Percentiles rank a stretch among this genome's conserved stretches.
phyloP scores from a whole-genome alignment of 2,888 invertebrate genomes.

The Stenodera caucasica region DNA sequence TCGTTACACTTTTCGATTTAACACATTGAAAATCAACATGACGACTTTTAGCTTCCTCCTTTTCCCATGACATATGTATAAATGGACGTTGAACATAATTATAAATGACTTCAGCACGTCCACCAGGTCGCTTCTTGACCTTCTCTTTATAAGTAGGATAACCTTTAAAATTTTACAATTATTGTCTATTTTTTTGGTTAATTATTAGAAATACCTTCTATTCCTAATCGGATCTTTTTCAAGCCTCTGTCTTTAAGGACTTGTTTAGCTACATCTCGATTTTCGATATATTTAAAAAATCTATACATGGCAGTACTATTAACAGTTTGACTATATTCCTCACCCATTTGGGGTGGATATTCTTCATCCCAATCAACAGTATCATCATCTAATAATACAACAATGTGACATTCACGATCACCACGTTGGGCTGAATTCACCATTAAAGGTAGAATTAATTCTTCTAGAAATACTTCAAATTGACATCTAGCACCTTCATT shows the following conservation, averaged over 20 bases:
- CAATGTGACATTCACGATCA: slow-evolving; percentile 97
- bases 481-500: slow-evolving; percentile 99
- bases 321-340: slow-evolving; percentile 97
- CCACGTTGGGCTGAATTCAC: slow-evolving; percentile 91
- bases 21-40: slow-evolving; percentile 99
- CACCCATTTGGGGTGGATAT: slow-evolving; percentile 99
- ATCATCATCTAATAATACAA: slow-evolving; percentile 94
- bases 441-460: slow-evolving; percentile 94
- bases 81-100: slow-evolving; percentile 99
- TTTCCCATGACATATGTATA: slow-evolving; percentile 99
- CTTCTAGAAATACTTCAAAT: slow-evolving; percentile 95
- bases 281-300: slow-evolving; percentile 99
- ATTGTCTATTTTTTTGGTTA: background rate
- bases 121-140: slow-evolving; percentile 92
- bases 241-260: slow-evolving; percentile 98
- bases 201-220: slow-evolving; percentile 67
- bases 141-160: slow-evolving; percentile 99
- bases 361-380: slow-evolving; percentile 98
- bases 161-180: slow-evolving; percentile 52
- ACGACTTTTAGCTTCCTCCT: slow-evolving; percentile 97
- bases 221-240: slow-evolving; percentile 97
- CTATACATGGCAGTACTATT: slow-evolving; percentile 94
- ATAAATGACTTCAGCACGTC: slow-evolving; percentile 96
- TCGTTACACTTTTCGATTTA: slow-evolving; percentile 96
- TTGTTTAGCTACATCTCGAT: slow-evolving; percentile 98